Evolutionary conservation across 2,113 vertebrate species (phyloP).

Genomic region (Bettongia penicillata): DNA sequence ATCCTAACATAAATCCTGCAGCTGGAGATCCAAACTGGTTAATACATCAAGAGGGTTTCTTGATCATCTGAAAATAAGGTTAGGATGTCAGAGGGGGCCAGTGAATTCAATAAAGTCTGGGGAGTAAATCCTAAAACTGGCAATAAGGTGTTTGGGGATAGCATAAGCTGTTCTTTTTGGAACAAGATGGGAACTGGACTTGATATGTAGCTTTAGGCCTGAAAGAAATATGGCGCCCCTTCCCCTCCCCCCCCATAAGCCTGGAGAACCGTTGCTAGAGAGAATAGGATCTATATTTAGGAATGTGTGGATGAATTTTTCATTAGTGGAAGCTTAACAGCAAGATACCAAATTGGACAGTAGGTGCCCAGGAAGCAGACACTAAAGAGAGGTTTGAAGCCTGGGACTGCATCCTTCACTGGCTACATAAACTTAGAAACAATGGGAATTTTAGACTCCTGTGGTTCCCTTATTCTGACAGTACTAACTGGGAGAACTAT

Average conservation of each 20-base stretch:
- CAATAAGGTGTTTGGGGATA: background rate
- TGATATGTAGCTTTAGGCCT: background rate
- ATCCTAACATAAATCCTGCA: background rate
- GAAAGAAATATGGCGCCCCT: background rate
- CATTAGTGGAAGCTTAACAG: background rate
- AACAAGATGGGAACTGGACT: background rate
- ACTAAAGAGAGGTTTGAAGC: background rate
- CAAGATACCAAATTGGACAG: background rate
- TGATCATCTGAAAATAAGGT: background rate
- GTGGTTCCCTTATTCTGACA: background rate
- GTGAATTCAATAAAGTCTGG: background rate
- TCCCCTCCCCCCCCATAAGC: background rate
- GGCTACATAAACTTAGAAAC: background rate
- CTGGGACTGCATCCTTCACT: background rate
- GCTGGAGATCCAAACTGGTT: background rate
- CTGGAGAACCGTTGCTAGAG: background rate
- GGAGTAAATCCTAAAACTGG: background rate
- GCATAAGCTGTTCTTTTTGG: background rate
- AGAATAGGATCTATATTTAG: background rate
- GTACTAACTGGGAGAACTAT: background rate
- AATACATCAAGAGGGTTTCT: background rate
- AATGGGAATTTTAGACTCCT: slow-evolving; percentile 15
- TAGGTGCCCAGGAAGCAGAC: background rate
- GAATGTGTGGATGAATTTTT: background rate
- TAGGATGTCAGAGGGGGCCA: background rate